Percentiles rank a stretch among this genome's conserved stretches.
phyloP scores from a whole-genome alignment of 2,888 invertebrate genomes.

The Chrysomela aeneicollis region DNA sequence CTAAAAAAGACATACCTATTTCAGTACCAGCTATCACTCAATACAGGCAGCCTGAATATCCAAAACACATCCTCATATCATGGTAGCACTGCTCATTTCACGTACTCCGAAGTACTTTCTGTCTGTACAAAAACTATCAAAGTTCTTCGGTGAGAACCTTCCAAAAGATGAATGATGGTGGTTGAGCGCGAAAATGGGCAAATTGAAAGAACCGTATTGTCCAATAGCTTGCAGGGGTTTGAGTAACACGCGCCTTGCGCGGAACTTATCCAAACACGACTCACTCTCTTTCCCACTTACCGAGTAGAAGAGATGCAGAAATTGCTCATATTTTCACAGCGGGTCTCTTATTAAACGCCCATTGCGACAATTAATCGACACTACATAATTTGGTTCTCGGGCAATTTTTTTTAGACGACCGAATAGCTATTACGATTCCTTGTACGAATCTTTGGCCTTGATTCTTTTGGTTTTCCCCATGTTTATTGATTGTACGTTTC shows the following conservation, averaged over 20 bases:
- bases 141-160: not conserved
- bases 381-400: not conserved
- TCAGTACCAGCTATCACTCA: not conserved
- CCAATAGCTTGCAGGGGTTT: constrained; percentile 12
- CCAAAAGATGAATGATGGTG: not conserved
- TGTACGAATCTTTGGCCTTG: no score
- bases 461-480: no score
- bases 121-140: not conserved
- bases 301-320: constrained; percentile 43
- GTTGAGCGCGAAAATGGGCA: constrained; percentile 6
- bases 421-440: no score
- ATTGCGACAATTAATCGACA: not conserved
- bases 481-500: no score
- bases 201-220: constrained; percentile 19
- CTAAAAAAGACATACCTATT: not conserved
- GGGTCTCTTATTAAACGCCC: no score
- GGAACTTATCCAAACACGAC: constrained; percentile 30
- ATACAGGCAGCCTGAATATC: not conserved
- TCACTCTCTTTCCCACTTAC: constrained; percentile 56
- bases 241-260: constrained; percentile 3
- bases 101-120: not conserved
- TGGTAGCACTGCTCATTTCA: not conserved
- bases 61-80: not conserved
- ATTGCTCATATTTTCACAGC: not conserved
- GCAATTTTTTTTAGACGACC: not conserved